Evolutionary conservation across 2,888 invertebrate species (phyloP), one percentile per base, ranked within the genome.

Genomic region (Urechis unicinctus): DNA sequence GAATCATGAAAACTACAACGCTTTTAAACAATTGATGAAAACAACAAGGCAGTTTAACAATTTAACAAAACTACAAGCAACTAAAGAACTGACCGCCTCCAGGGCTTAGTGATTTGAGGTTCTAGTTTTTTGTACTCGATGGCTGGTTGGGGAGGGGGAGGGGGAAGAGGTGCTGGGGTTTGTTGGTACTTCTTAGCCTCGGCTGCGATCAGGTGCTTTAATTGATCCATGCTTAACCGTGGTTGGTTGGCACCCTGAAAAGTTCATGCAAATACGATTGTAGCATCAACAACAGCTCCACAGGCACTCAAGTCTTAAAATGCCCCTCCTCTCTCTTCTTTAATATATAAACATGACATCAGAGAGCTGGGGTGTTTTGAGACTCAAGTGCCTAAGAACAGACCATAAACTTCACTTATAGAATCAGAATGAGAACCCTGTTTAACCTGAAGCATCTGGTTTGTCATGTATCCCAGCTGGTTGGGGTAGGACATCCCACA

Each of bases 381-480:
- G n/a, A n/a, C n/a, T n/a, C n/a, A n/a, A n/a, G n/a, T n/a, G n/a
- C n/a, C n/a, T n/a, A n/a, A n/a, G n/a, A n/a, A n/a, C n/a, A n/a
- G n/a, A n/a, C 17, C 9, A 26, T 28, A 5, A 6, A 22, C 9
- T 36, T 29, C 3, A 9, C 21, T 50, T 26, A n/a, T n/a, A n/a
- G n/a, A n/a, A n/a, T n/a, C n/a, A n/a, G n/a, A n/a, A n/a, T 17
- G 22, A 13, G 5, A 6, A 22, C 9, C 17, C n/a, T 2, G 5
- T 21, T 50, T 26, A 49, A 64, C 64, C 55, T 50, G 2, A 13
- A 77, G 68, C 74, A 77, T 76, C 45, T 72, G 69, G 54, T 74
- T 71, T 42, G 77, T 77, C 26, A 77, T 64, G 57, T 68, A 71
- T 2, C 77, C 77, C 62, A 72, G 72, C 56, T 76, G 73, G 30